These are phyloP conservation scores for Gryllus longicercus DNA, from an alignment of 2,888 invertebrate genomes.

Conservation along the genomic window DNA sequence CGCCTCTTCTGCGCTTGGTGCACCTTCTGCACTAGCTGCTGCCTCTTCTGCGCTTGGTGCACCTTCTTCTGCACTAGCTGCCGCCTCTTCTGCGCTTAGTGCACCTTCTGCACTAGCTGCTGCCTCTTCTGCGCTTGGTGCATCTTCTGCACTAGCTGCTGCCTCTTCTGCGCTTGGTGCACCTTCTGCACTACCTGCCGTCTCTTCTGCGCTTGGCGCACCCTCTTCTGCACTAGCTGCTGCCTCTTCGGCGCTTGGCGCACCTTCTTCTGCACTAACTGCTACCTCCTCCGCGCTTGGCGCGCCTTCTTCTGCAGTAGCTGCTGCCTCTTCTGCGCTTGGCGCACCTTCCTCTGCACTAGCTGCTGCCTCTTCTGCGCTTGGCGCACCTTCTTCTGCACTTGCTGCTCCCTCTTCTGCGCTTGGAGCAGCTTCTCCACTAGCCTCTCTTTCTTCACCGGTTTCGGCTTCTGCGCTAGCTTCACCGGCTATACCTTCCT, in stretches of 20 bases:
- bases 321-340: conserved; percentile 33
- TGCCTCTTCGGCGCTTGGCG: conserved; percentile 36
- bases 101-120: conserved; percentile 35
- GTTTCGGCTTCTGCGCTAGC: conserved; percentile 29
- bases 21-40: conserved; percentile 62
- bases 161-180: conserved; percentile 34
- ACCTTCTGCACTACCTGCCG: conserved; percentile 34
- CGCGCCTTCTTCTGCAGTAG: conserved; percentile 36
- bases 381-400: conserved; percentile 42
- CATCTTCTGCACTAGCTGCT: conserved; percentile 35
- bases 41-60: conserved; percentile 22
- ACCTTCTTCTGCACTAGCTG: conserved; percentile 24
- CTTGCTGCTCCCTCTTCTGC: conserved; percentile 37
- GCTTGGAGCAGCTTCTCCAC: conserved; percentile 25
- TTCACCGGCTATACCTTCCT: conserved; percentile 36
- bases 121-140: conserved; percentile 32
- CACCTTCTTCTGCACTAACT: conserved; percentile 31
- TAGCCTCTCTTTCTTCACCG: conserved; percentile 35
- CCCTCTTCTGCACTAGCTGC: conserved; percentile 43
- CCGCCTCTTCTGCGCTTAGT: conserved; percentile 43
- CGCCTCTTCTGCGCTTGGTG: conserved; percentile 72
- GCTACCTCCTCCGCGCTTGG: conserved; percentile 31
- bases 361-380: conserved; percentile 37
- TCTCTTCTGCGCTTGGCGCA: conserved; percentile 34
- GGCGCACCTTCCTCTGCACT: conserved; percentile 33